A percentile compares a stretch with the other conserved stretches of the same genome.
Conservation (phyloP, 2,888 invertebrate genomes). For the Calameuta pallipes region DNA sequence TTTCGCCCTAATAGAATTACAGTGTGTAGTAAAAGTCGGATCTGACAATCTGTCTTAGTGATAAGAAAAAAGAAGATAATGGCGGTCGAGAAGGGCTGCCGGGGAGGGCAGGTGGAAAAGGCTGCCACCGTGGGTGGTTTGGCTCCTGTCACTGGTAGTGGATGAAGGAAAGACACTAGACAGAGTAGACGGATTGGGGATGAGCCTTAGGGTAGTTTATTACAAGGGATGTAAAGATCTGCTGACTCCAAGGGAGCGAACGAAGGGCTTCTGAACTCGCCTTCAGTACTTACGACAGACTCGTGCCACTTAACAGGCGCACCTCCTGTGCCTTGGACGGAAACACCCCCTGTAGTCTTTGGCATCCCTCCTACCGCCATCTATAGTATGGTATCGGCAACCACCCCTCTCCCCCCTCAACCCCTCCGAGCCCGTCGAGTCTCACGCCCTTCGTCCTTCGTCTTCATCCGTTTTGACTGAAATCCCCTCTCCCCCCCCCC, state of each 20-base stretch:
- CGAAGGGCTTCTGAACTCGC: slow-evolving; percentile 26
- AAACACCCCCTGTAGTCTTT: slow-evolving; percentile 21
- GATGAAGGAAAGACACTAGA: slow-evolving; percentile 15
- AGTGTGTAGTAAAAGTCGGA: too few species aligned
- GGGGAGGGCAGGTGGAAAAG: too few species aligned
- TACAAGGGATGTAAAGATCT: slow-evolving; percentile 26
- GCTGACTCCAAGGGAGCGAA: slow-evolving; percentile 33
- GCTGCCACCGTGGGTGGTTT: too few species aligned
- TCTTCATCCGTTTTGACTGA: slow-evolving; percentile 13
- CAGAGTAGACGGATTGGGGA: slow-evolving; percentile 24
- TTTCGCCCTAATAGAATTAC: too few species aligned
- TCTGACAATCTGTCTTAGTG: too few species aligned
- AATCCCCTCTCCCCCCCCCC: neutral
- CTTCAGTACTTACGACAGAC: slow-evolving; percentile 38
- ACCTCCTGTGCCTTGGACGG: slow-evolving; percentile 31
- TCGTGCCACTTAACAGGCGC: slow-evolving; percentile 52
- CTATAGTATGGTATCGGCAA: slow-evolving; percentile 20
- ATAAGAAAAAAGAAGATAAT: too few species aligned
- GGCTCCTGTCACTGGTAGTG: slow-evolving; percentile 14
- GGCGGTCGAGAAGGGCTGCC: too few species aligned
- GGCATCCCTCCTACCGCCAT: slow-evolving; percentile 17
- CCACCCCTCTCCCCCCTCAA: slow-evolving; percentile 15
- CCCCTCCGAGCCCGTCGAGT: slow-evolving; percentile 20
- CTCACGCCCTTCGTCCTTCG: slow-evolving; percentile 16
- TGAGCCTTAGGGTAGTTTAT: slow-evolving; percentile 27